Percentiles rank a stretch among this genome's conserved stretches.
These are phyloP conservation scores for Drosophila kuntzei DNA, from an alignment of 2,888 invertebrate genomes.

Conservation along the genomic window DNA sequence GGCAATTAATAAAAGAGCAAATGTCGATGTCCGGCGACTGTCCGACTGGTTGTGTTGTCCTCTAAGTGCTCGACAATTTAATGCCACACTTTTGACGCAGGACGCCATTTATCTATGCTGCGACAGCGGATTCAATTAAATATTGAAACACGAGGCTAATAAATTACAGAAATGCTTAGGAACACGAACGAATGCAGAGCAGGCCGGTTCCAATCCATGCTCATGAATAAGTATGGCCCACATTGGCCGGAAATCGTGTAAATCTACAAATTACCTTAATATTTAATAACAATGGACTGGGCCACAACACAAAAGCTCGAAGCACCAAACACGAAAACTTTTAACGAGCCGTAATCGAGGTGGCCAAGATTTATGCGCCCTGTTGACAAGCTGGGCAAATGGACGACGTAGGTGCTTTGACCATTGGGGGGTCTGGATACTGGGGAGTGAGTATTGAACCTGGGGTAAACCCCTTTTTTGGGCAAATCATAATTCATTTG, in stretches of 20 bases:
- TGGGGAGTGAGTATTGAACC: not conserved
- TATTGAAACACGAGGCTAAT: constrained; percentile 68
- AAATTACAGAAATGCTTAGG: constrained; percentile 59
- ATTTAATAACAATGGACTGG: constrained; percentile 67
- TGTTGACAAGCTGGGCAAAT: constrained; percentile 41
- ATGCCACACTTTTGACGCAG: constrained; percentile 40
- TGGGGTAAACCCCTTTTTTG: constrained; percentile 25
- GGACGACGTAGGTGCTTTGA: constrained; percentile 13
- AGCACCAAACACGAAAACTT: constrained; percentile 32
- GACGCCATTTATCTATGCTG: constrained; percentile 67
- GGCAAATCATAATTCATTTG: constrained; percentile 69
- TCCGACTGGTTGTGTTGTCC: constrained; percentile 6
- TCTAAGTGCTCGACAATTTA: constrained; percentile 53
- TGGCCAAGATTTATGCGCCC: constrained; percentile 62
- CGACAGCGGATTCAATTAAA: constrained; percentile 74
- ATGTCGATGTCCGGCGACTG: constrained; percentile 18
- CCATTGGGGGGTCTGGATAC: not conserved
- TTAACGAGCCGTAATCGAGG: constrained; percentile 52
- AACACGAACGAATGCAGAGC: constrained; percentile 15
- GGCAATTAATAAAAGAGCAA: constrained; percentile 66
- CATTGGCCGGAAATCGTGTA: constrained; percentile 59
- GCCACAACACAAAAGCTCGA: constrained; percentile 9
- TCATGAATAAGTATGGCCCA: constrained; percentile 62
- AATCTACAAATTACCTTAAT: constrained; percentile 80
- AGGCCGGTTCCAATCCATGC: constrained; percentile 20